Evolutionary conservation across 2,113 vertebrate species (phyloP), one percentile per base, ranked within the genome.

Genomic region (Aegotheles bennettii): DNA sequence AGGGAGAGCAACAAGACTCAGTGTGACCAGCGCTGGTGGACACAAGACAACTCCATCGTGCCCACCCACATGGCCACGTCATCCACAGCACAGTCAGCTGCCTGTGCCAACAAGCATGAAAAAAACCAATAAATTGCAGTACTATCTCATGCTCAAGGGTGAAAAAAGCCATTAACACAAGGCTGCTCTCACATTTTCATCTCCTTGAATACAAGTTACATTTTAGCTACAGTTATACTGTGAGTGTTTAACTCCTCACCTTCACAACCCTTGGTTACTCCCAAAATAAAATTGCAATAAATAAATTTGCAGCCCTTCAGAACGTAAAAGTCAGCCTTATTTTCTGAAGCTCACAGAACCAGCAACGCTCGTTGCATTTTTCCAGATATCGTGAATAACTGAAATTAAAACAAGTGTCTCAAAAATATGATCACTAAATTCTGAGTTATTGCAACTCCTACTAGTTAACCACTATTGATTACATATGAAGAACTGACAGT

Each of bases 181-280:
- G 42, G 19, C 84, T 6, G 50, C 78, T 61, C 28, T 33, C 56
- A 45, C 31, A 9, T 64, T 60, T 78, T 16, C 59, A 77, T 51
- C 91, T 81, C 86, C 60, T 89, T 13, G 38, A 89, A 47, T 0
- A 77, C 13, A 84, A 94, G 91, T 90, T 94, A 92, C 29, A 84
- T 42, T 92, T 95, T 92, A 95, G 94, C 95, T 81, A 71, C 9
- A 21, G 60, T 84, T 67, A 90, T 75, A 81, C 13, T 89, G 89
- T 87, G 68, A 95, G 93, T 13, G 26, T 93, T 97, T 93, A 94
- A 93, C 94, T 78, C 59, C 68, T 86, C 80, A 33, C 35, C 76
- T 67, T 84, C 88, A 29, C 68, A 77, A 45, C 83, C 73, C 81
- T 89, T 51, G 64, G 33, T 33, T 90, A 50, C 69, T 81, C 79